A percentile compares a stretch with the other conserved stretches of the same genome.
Conservation (phyloP, 2,888 invertebrate genomes). For the Dryocosmus kuriphilus region DNA sequence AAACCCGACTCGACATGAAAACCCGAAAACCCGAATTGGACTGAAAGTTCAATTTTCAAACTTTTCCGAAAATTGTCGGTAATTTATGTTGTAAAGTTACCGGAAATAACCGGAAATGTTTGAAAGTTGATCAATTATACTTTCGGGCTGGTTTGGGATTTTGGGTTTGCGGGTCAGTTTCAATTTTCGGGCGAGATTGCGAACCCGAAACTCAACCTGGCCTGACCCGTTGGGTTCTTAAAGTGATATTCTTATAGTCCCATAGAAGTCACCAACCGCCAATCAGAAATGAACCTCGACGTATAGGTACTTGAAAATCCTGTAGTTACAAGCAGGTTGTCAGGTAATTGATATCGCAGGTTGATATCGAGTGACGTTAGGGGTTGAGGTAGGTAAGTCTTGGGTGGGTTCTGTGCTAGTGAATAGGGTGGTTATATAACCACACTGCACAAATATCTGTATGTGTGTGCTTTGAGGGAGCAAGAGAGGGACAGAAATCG, state of each 20-base stretch:
- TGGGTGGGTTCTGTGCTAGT: not conserved
- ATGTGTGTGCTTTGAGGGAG: conserved; percentile 19
- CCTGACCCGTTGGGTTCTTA: too few relatives aligned
- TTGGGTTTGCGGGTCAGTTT: too few relatives aligned
- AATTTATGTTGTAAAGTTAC: too few relatives aligned
- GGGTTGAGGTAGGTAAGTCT: conserved; percentile 31
- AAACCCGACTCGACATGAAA: too few relatives aligned
- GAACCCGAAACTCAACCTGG: too few relatives aligned
- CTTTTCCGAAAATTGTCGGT: too few relatives aligned
- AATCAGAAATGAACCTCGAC: not conserved
- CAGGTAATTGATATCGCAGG: conserved; percentile 43
- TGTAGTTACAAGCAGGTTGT: conserved; percentile 19
- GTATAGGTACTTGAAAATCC: conserved; percentile 17
- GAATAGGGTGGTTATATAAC: conserved; percentile 20
- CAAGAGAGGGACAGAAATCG: conserved; percentile 36
- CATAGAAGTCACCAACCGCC: not conserved
- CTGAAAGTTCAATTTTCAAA: too few relatives aligned
- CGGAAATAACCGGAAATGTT: too few relatives aligned
- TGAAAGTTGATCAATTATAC: too few relatives aligned
- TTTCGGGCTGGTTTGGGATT: too few relatives aligned
- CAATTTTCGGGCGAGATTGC: too few relatives aligned
- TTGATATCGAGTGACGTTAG: conserved; percentile 39
- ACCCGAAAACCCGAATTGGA: too few relatives aligned
- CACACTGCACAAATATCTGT: conserved; percentile 38
- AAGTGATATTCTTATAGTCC: not conserved